phyloP scores from a whole-genome alignment of 2,113 vertebrate species.

The Protobothrops mucrosquamatus region DNA sequence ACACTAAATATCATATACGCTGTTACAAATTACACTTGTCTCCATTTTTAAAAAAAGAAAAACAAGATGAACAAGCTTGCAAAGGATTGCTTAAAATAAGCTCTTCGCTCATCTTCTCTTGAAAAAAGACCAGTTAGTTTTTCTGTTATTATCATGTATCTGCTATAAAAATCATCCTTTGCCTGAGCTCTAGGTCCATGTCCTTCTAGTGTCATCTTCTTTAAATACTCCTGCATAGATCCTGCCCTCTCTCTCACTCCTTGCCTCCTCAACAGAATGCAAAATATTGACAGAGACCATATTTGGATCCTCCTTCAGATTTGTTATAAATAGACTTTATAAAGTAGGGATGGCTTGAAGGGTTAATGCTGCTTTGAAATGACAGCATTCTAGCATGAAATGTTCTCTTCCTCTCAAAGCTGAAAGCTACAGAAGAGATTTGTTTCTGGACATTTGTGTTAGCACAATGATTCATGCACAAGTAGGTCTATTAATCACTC shows the following conservation, averaged over 20 bases:
- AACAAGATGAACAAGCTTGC: not conserved
- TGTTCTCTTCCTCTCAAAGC: not conserved
- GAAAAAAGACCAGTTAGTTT: not conserved
- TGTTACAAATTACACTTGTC: not conserved
- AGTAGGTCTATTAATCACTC: accelerated
- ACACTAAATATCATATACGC: not conserved
- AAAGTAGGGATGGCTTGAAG: conserved; percentile 22
- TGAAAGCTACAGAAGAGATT: not conserved
- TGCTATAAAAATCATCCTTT: not conserved
- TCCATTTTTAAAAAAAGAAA: not conserved
- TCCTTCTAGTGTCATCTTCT: not conserved
- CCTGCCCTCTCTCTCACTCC: not conserved
- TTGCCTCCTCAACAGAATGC: not conserved
- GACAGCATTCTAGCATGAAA: accelerated
- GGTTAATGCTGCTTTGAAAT: not conserved
- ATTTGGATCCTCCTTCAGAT: not conserved
- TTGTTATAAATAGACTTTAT: not conserved
- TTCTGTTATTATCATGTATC: not conserved
- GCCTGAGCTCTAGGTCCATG: not conserved
- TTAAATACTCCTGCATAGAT: not conserved
- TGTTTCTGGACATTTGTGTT: not conserved
- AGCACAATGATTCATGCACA: not conserved
- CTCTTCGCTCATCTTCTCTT: not conserved
- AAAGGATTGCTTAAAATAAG: not conserved
- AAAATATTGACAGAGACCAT: not conserved